These are phyloP conservation scores for Globia sparganii DNA, from an alignment of 2,888 invertebrate genomes.

Conservation along the genomic window DNA sequence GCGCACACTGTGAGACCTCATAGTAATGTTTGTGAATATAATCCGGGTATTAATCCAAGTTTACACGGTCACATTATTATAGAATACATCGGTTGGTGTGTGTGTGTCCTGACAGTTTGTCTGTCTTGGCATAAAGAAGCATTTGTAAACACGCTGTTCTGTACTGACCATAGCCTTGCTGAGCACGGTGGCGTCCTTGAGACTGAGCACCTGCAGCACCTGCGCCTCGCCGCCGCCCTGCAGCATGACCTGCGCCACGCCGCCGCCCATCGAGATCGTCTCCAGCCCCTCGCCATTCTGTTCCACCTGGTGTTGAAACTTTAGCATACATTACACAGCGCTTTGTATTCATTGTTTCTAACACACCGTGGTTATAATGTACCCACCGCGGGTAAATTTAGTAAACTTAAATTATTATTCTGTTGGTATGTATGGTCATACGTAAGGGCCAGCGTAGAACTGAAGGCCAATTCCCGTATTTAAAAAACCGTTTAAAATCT, in stretches of 20 bases:
- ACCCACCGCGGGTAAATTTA: background rate
- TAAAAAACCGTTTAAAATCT: background rate
- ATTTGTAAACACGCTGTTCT: background rate
- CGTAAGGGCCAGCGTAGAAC: background rate
- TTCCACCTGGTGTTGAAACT: slow-evolving; percentile 91
- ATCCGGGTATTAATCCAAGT: background rate
- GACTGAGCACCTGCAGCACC: slow-evolving; percentile 95
- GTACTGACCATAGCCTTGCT: slow-evolving; percentile 93
- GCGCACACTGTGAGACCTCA: too few relatives aligned
- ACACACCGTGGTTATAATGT: background rate
- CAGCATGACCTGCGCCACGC: slow-evolving; percentile 96
- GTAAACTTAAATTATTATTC: background rate
- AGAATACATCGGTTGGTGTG: background rate
- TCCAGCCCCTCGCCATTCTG: slow-evolving; percentile 94
- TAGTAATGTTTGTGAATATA: too few relatives aligned
- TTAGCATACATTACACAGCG: slow-evolving; percentile 36
- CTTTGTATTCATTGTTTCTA: slow-evolving; percentile 8
- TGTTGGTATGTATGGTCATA: background rate
- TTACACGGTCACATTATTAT: too few relatives aligned
- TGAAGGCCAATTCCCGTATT: background rate
- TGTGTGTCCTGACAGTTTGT: background rate
- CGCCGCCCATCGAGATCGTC: slow-evolving; percentile 94
- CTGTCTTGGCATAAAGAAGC: background rate
- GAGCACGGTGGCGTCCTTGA: slow-evolving; percentile 95
- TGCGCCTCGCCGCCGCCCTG: slow-evolving; percentile 93